Evolutionary conservation across 2,113 vertebrate species (phyloP), one percentile per base, ranked within the genome.

Genomic region (Festucalex cinctus): DNA sequence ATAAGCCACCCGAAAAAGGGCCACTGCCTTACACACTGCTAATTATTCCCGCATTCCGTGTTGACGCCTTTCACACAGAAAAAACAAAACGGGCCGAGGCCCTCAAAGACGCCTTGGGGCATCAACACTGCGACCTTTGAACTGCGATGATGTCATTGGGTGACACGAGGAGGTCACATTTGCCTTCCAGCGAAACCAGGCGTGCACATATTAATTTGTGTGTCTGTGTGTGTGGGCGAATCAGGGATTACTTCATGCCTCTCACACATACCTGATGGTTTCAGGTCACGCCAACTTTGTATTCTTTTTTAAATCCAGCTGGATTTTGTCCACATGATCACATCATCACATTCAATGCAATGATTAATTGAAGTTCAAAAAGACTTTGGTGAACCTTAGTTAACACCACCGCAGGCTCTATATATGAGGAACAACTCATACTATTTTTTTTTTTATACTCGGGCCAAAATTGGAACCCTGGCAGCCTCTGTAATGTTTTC

Each of bases 161-260:
- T 53, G n/a, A 10, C 13, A 5, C 5, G 20, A 24, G 49, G 49
- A 53, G 22, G 9, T 53, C 9, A 24, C 49, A 10, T 22, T 51
- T 51, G 26, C 26, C 68, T 66, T 6, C 20, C 56, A 39, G 26
- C 3, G 44, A 72, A 16, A 69, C 70, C 66, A 74, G 70, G 35
- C 36, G 35, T 5, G 20, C 26, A 60, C 57, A 58, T 39, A 68
- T 57, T 39, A 44, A 62, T 35, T 5, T 0, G 51, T 49, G 70
- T 41, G 68, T 46, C 2, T 6, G 26, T 57, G 12, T 7, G 12
- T 16, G 12, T 16, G 26, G 19, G 9, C 32, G 39, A 69, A 0
- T 1, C 9, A 74, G 72, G 76, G 76, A 79, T 71, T 66, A 69
- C 66, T 73, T 66, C 12, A 7, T 43, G 24, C 46, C 5, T 65